Evolutionary conservation across 2,113 vertebrate genomes (phyloP), one percentile per base, ranked within the genome.

Genomic region (Tetraodon nigroviridis): DNA sequence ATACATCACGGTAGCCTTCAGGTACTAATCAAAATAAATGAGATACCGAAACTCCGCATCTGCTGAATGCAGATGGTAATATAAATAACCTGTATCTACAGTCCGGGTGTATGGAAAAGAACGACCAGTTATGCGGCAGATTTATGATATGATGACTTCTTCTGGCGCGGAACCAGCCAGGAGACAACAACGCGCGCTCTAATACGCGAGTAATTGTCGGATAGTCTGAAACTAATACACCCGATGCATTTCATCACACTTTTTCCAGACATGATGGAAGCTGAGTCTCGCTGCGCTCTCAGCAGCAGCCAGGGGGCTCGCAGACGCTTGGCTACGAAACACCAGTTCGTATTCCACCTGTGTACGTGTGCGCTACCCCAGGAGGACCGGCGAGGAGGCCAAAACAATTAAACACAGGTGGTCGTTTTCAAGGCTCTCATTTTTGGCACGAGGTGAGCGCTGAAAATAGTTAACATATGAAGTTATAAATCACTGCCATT

Each of bases 381-480:
- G 2, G 50, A 76, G 72, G 76, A 61, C 67, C 46, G 24, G 47
- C 22, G 2, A 62, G 49, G 69, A 57, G 19, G 79, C 87, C 82
- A 87, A 84, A 78, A 68, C 78, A 79, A 86, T 87, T 83, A 89
- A 86, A 89, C 67, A 40, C 89, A 87, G 86, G 84, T 88, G 88
- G 85, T 81, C 80, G 77, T 76, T 86, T 76, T 75, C 74, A 58
- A 51, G 40, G 45, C 63, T 79, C 74, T 73, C 62, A 73, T 77
- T 81, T 78, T 75, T 89, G 79, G 81, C 80, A 66, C 13, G 6
- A 68, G 49, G 57, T 45, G 22, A 61, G 71, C 56, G 3, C 37
- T 74, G 72, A 85, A 87, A 86, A 89, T 76, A 75, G 79, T 81
- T 84, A 73, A 86, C 83, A 87, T 67, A 59, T 86, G 81, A 86